Base-by-base conservation (phyloP, 2,113 vertebrate species). In the Dolichotis patagonum region DNA sequence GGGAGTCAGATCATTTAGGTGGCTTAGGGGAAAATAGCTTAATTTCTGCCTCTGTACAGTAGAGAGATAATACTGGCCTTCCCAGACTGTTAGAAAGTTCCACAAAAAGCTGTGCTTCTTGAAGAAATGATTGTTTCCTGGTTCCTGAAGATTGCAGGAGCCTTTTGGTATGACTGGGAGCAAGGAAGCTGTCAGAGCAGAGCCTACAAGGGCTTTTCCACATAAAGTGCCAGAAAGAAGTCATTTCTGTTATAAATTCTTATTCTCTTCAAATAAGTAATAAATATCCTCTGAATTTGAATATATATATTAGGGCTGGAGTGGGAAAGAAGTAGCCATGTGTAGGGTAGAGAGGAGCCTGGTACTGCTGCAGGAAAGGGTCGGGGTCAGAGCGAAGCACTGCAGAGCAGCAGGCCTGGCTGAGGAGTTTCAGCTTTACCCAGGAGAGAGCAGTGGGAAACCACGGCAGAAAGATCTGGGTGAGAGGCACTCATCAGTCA, bases 251-350 rank as follows among this genome's bases (percentile, higher is more conserved):
- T 92, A 65, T 67, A 87, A 81, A 58, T 91, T 26, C 38, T 85
- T 93, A 85, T 56, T 97, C 32, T 20, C 35, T 95, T 94, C 73
- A 95, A 86, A 80, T 67, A 94, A 88, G 73, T 90, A 83, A 56
- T 60, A 22, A 49, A 38, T 85, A 7, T 75, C 43, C 38, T 85
- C 30, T 85, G 83, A 87, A 58, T 87, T 73, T 89, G 52, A 35
- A n/a, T 93, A 22, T 65, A 32, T 28, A 43, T 43, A 43, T 43
- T 75, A 14, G 24, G 54, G 16, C 26, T 84, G n/a, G 11, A 46
- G 9, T 80, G n/a, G 49, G 71, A 95, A 69, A 87, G 60, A 93
- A 28, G 43, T 78, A 38, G 9, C 17, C 9, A 14, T 65, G 26
- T 91, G 88, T 46, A 38, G 38, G 52, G 22, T 35, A 19, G 12